Conservation (phyloP, 30 jellyfish, hydroid and myxozoan species). For the Rhopilema esculentum region DNA sequence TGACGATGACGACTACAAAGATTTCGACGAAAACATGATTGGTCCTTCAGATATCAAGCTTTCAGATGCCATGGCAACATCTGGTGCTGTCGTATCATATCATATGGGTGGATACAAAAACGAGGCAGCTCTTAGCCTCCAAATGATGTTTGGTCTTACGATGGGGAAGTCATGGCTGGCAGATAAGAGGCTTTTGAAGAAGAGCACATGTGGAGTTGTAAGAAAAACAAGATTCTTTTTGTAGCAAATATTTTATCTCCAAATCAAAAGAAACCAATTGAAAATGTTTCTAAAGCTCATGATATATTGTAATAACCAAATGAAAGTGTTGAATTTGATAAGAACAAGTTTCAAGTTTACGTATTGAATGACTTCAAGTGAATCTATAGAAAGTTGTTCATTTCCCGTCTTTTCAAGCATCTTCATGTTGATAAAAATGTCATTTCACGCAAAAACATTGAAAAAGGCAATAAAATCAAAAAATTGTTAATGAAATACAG, state of each 20-base stretch:
- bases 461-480: too few relatives aligned
- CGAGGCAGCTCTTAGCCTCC: conserved; percentile 66
- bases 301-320: too few relatives aligned
- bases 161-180: conserved; percentile 81
- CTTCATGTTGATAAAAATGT: too few relatives aligned
- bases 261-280: too few relatives aligned
- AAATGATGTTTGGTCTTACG: conserved; percentile 73
- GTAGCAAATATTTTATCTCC: not conserved
- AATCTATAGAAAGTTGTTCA: too few relatives aligned
- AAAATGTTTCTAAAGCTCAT: too few relatives aligned
- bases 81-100: conserved; percentile 77
- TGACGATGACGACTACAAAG: conserved; percentile 65
- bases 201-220: conserved; percentile 27
- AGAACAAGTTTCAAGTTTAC: too few relatives aligned
- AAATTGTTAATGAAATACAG: too few relatives aligned
- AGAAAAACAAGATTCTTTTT: not conserved
- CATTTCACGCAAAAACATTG: too few relatives aligned
- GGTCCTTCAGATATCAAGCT: conserved; percentile 63
- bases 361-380: too few relatives aligned
- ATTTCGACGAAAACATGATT: conserved; percentile 50
- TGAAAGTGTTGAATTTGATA: too few relatives aligned
- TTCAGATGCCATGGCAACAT: conserved; percentile 88
- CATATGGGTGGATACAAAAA: conserved; percentile 67
- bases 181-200: conserved; percentile 44
- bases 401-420: too few relatives aligned